Conservation (phyloP, 2,113 vertebrate genomes). For the Ceratotherium simum region DNA sequence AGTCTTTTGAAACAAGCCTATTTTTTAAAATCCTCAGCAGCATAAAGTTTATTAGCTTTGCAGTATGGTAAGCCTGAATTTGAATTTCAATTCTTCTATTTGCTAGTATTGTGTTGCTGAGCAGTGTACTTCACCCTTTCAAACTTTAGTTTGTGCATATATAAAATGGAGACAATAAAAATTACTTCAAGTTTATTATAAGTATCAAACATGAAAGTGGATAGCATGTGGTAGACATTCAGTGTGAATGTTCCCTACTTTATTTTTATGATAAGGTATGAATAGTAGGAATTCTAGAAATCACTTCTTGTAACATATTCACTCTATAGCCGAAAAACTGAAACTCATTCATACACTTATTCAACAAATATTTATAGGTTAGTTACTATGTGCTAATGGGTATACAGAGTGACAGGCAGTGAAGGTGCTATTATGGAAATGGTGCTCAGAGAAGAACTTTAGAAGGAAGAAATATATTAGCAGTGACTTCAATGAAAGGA, state of each 20-base stretch:
- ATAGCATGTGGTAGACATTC: background rate
- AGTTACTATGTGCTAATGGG: background rate
- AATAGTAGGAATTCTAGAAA: background rate
- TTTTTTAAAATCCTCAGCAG: background rate
- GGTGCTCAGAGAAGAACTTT: background rate
- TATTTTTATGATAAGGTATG: slow-evolving; percentile 3
- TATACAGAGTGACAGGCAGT: background rate
- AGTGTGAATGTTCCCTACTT: background rate
- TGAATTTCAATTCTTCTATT: background rate
- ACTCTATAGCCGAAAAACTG: background rate
- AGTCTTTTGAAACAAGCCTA: background rate
- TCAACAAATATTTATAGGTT: background rate
- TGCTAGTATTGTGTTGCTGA: background rate
- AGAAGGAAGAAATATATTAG: background rate
- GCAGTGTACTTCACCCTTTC: background rate
- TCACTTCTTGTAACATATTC: background rate
- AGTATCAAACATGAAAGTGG: background rate
- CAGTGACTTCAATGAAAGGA: background rate
- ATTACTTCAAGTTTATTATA: background rate
- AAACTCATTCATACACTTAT: background rate
- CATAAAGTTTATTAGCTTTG: background rate
- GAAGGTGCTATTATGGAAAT: background rate
- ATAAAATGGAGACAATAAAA: background rate
- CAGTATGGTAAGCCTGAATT: background rate
- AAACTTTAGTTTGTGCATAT: background rate